Base-by-base conservation (phyloP, 2,113 vertebrate species). In the Columba janthina region DNA sequence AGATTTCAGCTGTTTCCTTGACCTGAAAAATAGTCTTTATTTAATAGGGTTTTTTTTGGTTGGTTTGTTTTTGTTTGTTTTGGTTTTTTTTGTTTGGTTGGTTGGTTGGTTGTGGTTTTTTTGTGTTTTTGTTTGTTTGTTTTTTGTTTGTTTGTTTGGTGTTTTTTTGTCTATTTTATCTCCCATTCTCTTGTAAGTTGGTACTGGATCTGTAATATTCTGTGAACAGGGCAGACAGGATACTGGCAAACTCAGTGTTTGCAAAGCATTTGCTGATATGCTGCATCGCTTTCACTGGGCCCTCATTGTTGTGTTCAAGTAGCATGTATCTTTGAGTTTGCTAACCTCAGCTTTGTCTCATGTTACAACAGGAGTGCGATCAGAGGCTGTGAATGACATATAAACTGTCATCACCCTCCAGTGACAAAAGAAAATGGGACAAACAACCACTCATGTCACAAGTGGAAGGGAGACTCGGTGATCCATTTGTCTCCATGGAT, bases 391-490 rank as follows among this genome's bases (percentile, higher is more conserved):
- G 34, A 6, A 2, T 62, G 85, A 65, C 44, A 38, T 12, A 51
- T 15, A 50, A 54, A 66, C 79, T 96, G 85, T 94, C 87, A 79
- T 93, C 90, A 85, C 73, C 34, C 40, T 91, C 42, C 46, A 50
- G 62, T 77, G 76, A 90, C 0, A 4, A 85, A 85, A 80, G 89
- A 92, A 78, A 62, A 3, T 5, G 69, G 15, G 38, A 26, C n/a
- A 92, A 91, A 48, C 60, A 46, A 32, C 57, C 0, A 3, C 60
- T 36, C 2, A 0, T 65, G 65, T 54, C 53, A 56, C 18, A 58
- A 83, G 56, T 13, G 56, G 36, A 80, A 42, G 36, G 81, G 80
- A 79, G 40, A 28, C 46, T 77, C 73, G 61, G 34, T 85, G 67
- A 54, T 67, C 40, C 17, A 3, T 83, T 78, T 85, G 25, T 82